A percentile compares a stretch with the other conserved stretches of the same genome.
phyloP scores from a whole-genome alignment of 2,113 vertebrate species.

The Tichodroma muraria region DNA sequence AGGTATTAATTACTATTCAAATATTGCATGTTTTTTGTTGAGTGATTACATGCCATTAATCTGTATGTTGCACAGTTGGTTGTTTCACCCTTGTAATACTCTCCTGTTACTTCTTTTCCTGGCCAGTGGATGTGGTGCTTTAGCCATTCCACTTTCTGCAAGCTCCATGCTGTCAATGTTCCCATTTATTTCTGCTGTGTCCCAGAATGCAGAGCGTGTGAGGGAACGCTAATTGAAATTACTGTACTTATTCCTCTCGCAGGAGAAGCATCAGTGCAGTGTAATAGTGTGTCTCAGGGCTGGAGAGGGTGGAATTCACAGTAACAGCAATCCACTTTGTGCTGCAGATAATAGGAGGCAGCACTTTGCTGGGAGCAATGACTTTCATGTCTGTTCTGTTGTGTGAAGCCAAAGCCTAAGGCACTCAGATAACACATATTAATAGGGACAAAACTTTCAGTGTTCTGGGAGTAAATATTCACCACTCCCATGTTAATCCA shows the following conservation, averaged over 20 bases:
- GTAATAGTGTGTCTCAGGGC: not conserved
- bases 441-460: not conserved
- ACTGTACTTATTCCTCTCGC: not conserved
- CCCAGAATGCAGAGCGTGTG: not conserved
- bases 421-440: not conserved
- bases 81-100: not conserved
- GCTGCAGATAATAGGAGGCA: not conserved
- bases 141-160: not conserved
- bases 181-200: not conserved
- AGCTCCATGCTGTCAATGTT: not conserved
- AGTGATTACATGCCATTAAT: not conserved
- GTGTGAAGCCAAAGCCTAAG: not conserved
- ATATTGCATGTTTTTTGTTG: not conserved
- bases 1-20: not conserved
- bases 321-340: not conserved
- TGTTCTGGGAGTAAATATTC: not conserved
- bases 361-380: not conserved
- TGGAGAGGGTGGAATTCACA: not conserved
- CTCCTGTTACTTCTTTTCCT: not conserved
- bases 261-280: not conserved
- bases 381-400: not conserved
- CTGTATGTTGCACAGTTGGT: not conserved
- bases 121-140: not conserved
- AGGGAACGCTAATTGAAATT: not conserved
- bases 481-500: not conserved